Evolutionary conservation across 2,888 invertebrate species (phyloP).

Genomic region (Spicauda simplicius): DNA sequence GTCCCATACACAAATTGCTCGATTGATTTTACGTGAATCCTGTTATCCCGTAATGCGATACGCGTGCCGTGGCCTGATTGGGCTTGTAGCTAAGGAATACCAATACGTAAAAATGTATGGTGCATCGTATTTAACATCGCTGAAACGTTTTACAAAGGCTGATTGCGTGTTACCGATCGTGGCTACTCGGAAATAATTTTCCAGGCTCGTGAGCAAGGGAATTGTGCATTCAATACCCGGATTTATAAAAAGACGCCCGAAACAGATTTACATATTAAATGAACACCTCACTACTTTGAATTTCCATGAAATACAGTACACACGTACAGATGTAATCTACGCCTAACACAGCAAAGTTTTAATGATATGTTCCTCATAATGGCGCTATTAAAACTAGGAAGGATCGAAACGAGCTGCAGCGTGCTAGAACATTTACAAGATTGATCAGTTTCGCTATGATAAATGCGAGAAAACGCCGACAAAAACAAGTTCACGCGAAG

Average conservation of each 20-base stretch:
- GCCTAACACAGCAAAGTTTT: no score
- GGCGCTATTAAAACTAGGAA: not conserved
- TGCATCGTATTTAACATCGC: not conserved
- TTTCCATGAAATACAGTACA: not conserved
- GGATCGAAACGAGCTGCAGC: not conserved
- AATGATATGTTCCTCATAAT: not conserved
- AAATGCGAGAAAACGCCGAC: not conserved
- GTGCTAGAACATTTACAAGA: not conserved
- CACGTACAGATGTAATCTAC: not conserved
- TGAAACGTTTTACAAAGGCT: conserved; percentile 1
- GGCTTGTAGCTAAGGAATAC: conserved; percentile 52
- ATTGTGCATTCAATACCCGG: conserved; percentile 6
- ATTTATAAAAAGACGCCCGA: conserved; percentile 6
- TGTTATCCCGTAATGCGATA: conserved; percentile 48
- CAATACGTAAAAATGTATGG: conserved; percentile 2
- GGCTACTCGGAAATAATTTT: conserved; percentile 24
- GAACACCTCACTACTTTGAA: conserved; percentile 7
- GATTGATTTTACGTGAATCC: conserved; percentile 46
- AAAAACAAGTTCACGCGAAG: conserved; percentile 11
- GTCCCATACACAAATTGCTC: conserved; percentile 48
- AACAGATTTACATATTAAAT: conserved; percentile 16
- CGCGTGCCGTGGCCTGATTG: conserved; percentile 53
- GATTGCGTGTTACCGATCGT: conserved; percentile 24
- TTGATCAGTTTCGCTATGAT: conserved; percentile 3
- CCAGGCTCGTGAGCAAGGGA: conserved; percentile 8